Evolutionary conservation across 2,797 vertebrate genomes (phyloP).

Genomic region (Gorsachius magnificus): DNA sequence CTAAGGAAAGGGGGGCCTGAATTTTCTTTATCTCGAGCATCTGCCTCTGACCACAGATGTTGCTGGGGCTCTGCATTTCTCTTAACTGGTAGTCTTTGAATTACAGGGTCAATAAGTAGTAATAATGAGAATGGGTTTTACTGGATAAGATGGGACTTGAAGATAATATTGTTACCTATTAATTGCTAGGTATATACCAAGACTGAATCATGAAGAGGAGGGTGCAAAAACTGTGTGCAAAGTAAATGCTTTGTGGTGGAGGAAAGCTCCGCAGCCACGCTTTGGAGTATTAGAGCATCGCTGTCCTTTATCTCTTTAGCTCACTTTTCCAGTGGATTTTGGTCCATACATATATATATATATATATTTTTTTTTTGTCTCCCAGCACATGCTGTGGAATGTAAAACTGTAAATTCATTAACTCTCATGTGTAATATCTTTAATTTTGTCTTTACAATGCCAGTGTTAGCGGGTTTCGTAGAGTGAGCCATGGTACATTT

Average conservation of each 20-base stretch:
- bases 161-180: background rate
- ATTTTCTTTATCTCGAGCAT: constrained; percentile 2
- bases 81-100: background rate
- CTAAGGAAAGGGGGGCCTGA: background rate
- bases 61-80: background rate
- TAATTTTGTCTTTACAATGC: background rate
- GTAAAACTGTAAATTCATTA: background rate
- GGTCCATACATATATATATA: background rate
- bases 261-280: background rate
- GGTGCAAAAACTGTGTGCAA: background rate
- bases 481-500: background rate
- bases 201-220: background rate
- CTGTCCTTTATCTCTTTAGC: background rate
- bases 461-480: background rate
- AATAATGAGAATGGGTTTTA: background rate
- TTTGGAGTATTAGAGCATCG: background rate
- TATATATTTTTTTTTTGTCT: background rate
- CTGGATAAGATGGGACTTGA: background rate
- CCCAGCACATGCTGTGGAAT: background rate
- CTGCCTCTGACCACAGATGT: background rate
- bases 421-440: background rate
- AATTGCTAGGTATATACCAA: background rate
- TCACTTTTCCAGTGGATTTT: background rate
- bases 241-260: background rate
- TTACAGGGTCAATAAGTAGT: accelerated